phyloP scores from a whole-genome alignment of 2,888 invertebrate species.

The Perdita meconis region DNA sequence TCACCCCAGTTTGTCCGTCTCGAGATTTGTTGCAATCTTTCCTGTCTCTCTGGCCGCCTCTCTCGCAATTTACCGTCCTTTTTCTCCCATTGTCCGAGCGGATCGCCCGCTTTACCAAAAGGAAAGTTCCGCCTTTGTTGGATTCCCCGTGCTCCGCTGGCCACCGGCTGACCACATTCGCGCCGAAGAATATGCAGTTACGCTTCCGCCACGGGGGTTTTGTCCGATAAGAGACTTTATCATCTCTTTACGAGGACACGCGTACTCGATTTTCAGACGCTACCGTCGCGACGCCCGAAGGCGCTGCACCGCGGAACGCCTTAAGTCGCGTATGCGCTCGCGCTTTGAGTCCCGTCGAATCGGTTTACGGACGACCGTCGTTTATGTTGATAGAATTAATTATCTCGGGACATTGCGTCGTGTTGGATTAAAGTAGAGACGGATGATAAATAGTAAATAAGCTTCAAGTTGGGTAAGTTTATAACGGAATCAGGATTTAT shows the following conservation, averaged over 20 bases:
- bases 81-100: background rate
- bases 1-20: slow-evolving; percentile 42
- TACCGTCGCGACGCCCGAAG: background rate
- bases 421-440: background rate
- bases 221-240: slow-evolving; percentile 1
- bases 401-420: no score
- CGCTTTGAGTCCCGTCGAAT: background rate
- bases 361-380: background rate
- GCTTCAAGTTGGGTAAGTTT: no score
- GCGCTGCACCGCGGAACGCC: background rate
- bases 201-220: background rate
- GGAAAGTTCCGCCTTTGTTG: background rate
- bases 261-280: background rate
- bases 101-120: slow-evolving; percentile 11
- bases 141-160: slow-evolving; percentile 1
- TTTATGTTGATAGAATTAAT: no score
- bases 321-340: background rate
- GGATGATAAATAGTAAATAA: background rate
- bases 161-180: background rate
- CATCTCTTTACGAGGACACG: background rate
- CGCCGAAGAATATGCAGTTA: slow-evolving; percentile 2
- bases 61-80: slow-evolving; percentile 11
- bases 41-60: slow-evolving; percentile 15
- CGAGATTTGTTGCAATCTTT: slow-evolving; percentile 48
- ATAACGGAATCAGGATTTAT: no score